A percentile compares a stretch with the other conserved stretches of the same genome.
These are phyloP conservation scores for Ginglymostoma cirratum DNA, from an alignment of 2,113 vertebrate species.

Conservation along the genomic window DNA sequence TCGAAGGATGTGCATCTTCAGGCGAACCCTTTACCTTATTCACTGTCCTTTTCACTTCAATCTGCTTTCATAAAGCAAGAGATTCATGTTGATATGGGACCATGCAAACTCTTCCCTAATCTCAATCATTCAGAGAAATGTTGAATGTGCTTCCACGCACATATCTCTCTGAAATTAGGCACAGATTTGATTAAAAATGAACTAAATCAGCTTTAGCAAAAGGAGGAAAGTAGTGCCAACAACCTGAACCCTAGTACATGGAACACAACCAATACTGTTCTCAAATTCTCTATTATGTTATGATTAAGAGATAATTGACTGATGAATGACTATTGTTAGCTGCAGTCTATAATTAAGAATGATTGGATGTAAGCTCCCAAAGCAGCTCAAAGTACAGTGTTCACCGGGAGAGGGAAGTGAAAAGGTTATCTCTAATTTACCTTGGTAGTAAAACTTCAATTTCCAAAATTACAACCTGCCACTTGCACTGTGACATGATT, in stretches of 20 bases:
- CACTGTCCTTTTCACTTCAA: background rate
- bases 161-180: background rate
- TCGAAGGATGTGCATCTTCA: background rate
- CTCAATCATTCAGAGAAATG: background rate
- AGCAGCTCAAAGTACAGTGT: background rate
- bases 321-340: conserved; percentile 1
- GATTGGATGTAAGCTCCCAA: background rate
- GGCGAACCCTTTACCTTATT: background rate
- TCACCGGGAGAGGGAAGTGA: background rate
- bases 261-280: too few relatives aligned
- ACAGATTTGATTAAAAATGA: background rate
- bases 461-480: conserved; percentile 46
- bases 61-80: background rate
- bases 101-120: background rate
- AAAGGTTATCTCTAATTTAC: conserved; percentile 44
- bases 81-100: background rate
- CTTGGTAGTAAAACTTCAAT: conserved; percentile 23
- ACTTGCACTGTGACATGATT: conserved; percentile 52
- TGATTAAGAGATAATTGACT: conserved; percentile 1
- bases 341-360: background rate
- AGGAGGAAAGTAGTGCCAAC: too few relatives aligned
- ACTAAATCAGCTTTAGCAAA: background rate
- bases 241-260: background rate
- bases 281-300: background rate
- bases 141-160: background rate